Conservation (phyloP, 2,888 invertebrate genomes). For the Andrena haemorrhoa region DNA sequence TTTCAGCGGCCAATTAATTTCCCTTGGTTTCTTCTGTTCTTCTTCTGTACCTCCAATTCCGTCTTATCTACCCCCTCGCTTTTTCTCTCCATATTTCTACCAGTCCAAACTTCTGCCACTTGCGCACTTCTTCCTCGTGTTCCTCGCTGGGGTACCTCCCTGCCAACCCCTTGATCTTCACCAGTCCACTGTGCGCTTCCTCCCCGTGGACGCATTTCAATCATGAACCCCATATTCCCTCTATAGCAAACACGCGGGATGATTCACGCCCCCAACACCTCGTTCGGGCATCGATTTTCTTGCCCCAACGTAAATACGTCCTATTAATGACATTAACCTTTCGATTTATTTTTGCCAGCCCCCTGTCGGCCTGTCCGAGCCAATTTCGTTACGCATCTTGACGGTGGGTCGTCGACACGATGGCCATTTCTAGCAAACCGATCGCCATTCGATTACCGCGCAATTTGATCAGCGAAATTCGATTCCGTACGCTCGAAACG, state of each 20-base stretch:
- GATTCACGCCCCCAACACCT: constrained; percentile 17
- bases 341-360: constrained; percentile 15
- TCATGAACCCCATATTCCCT: constrained; percentile 25
- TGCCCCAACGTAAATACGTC: constrained; percentile 31
- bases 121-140: background rate
- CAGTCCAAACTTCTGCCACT: too few species aligned
- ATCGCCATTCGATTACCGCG: constrained; percentile 5
- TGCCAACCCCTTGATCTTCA: too few species aligned
- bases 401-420: constrained; percentile 8
- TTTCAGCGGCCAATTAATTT: too few species aligned
- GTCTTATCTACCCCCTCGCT: too few species aligned
- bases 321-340: constrained; percentile 25
- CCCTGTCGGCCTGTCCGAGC: background rate
- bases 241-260: background rate
- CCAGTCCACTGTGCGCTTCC: background rate
- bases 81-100: too few species aligned
- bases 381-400: constrained; percentile 22
- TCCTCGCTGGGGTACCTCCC: background rate
- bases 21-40: too few species aligned
- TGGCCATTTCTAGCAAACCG: constrained; percentile 16
- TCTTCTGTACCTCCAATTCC: too few species aligned
- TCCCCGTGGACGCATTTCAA: constrained; percentile 32
- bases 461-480: constrained; percentile 36
- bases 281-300: constrained; percentile 12
- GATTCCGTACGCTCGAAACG: constrained; percentile 18